Evolutionary conservation across 2,113 vertebrate species (phyloP), one percentile per base, ranked within the genome.

Genomic region (Leptobrachium ailaonicum): DNA sequence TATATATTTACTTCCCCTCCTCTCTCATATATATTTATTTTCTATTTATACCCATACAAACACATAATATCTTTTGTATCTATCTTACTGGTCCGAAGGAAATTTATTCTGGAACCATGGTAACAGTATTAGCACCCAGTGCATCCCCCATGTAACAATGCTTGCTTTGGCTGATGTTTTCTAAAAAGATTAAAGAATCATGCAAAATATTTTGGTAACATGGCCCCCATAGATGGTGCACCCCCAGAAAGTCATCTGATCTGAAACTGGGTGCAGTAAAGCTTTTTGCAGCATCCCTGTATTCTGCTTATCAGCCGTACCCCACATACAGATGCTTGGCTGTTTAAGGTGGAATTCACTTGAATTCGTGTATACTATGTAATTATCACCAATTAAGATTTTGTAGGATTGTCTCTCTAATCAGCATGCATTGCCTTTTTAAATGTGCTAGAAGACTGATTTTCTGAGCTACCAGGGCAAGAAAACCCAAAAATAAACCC

Each of bases 81-180:
- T 0, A 71, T 78, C 83, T 72, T 77, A 41, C 67, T 72, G 80
- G 82, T 87, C 64, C 64, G 85, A 50, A 4, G 87, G 88, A 82
- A 85, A 87, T 83, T 85, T 84, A 41, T 83, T 50, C 83, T 47
- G 89, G 88, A 91, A 86, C 91, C 91, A 92, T 93, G 92, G 92
- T 89, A 92, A 93, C 90, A 56, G 86, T 80, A 82, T 88, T 90
- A 84, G 84, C 88, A 77, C 76, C 88, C 75, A 70, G 83, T 32
- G 83, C 85, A 89, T 86, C 40, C 56, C 87, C 89, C 84, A 85
- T 86, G 85, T 85, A 83, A 76, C 84, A 79, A 66, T 76, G 86
- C 85, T 84, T 87, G 73, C 71, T 83, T 83, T 84, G 32, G 84
- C 76, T 84, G 85, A 82, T 43, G 85, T 70, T 79, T n/a, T 66